Percentiles rank a stretch among this genome's conserved stretches.
Conservation (phyloP, 2,797 vertebrate species). For the Malacoctenus gilli region DNA sequence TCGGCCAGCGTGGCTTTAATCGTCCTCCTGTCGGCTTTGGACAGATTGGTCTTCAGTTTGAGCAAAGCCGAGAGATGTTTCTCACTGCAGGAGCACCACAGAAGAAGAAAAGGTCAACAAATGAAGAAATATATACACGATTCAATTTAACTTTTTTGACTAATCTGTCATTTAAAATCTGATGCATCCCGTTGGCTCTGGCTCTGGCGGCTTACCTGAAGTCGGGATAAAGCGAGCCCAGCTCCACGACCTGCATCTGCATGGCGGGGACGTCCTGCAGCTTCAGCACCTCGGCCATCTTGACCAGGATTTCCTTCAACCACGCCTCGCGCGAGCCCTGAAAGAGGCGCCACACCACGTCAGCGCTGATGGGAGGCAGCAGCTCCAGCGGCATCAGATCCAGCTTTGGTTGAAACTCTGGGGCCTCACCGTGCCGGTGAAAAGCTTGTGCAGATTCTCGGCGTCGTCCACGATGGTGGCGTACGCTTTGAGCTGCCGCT, state of each 20-base stretch:
- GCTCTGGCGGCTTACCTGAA: conserved; percentile 53
- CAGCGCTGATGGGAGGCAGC: too few relatives aligned
- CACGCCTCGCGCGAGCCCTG: conserved; percentile 66
- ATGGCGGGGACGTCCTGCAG: conserved; percentile 69
- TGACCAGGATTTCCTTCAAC: conserved; percentile 59
- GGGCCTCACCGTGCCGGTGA: conserved; percentile 81
- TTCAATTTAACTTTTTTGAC: too few relatives aligned
- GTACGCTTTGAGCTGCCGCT: conserved; percentile 78
- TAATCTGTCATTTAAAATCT: too few relatives aligned
- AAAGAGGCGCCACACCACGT: too few relatives aligned
- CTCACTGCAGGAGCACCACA: conserved; percentile 41
- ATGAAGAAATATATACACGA: too few relatives aligned
- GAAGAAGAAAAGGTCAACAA: not conserved
- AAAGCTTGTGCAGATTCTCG: conserved; percentile 74
- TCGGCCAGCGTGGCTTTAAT: conserved; percentile 63
- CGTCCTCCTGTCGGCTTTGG: conserved; percentile 34
- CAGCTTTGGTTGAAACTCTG: too few relatives aligned
- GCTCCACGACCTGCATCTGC: conserved; percentile 52
- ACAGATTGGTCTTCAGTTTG: conserved; percentile 68
- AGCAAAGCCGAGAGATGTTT: conserved; percentile 62
- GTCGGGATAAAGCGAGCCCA: conserved; percentile 57
- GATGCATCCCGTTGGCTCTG: too few relatives aligned
- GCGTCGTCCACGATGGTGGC: conserved; percentile 67
- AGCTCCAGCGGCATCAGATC: too few relatives aligned
- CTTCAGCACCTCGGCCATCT: conserved; percentile 66